Conservation (phyloP, 1,140 invertebrate species). For the Cryptotermes secundus region DNA sequence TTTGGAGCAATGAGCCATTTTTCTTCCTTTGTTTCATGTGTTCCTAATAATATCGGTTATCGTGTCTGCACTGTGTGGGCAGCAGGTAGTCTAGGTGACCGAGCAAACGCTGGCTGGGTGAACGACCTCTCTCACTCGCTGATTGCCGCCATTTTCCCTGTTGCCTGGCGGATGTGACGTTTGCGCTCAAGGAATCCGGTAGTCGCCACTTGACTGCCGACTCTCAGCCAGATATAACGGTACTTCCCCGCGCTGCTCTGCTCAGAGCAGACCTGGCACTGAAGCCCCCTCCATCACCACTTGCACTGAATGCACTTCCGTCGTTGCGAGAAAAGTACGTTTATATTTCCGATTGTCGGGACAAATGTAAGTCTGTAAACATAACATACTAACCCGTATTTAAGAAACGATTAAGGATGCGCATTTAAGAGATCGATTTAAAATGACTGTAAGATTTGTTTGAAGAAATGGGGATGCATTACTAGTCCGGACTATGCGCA, state of each 20-base stretch:
- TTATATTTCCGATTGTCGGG: too few relatives aligned
- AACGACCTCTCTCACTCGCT: constrained; percentile 13
- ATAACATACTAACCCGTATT: too few relatives aligned
- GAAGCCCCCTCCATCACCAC: neutral
- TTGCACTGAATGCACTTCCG: neutral
- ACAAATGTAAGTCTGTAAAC: too few relatives aligned
- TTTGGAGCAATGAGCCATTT: neutral
- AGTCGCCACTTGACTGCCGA: constrained; percentile 12
- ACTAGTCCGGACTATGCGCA: too few relatives aligned
- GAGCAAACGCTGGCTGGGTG: constrained; percentile 6
- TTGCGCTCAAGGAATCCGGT: constrained; percentile 9
- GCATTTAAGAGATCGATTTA: too few relatives aligned
- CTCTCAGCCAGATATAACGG: neutral
- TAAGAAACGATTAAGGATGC: too few relatives aligned
- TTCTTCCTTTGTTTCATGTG: neutral
- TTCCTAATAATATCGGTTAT: constrained; percentile 20
- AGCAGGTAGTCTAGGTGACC: constrained; percentile 17
- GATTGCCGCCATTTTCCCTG: constrained; percentile 8
- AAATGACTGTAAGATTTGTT: too few relatives aligned
- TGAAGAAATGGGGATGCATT: too few relatives aligned
- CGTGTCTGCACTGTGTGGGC: neutral
- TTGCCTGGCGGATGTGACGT: constrained; percentile 16
- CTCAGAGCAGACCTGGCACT: neutral
- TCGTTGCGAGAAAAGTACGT: neutral
- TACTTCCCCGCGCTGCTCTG: neutral